A percentile compares a stretch with the other conserved stretches of the same genome.
Evolutionary conservation across 2,888 invertebrate genomes (phyloP).

Genomic region (Drosophila cognata): DNA sequence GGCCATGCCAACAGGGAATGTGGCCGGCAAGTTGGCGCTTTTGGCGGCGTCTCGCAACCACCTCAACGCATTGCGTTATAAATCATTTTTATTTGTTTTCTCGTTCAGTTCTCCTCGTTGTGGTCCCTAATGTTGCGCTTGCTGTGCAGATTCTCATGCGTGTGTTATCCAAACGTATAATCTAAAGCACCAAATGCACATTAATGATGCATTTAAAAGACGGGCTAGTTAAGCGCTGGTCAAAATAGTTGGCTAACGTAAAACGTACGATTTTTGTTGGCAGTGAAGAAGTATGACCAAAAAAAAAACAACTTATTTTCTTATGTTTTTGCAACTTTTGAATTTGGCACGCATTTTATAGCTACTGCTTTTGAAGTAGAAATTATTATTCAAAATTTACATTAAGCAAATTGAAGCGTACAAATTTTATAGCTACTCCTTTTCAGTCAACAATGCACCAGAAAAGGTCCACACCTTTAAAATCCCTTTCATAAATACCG

Average conservation of each 20-base stretch:
- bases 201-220: conserved; percentile 70
- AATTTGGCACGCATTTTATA: neutral
- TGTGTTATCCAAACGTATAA: conserved; percentile 65
- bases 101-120: conserved; percentile 1
- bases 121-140: conserved; percentile 58
- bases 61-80: conserved; percentile 76
- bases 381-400: neutral
- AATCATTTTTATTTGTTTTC: conserved; percentile 78
- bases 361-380: neutral
- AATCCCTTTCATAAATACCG: neutral
- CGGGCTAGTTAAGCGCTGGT: conserved; percentile 36
- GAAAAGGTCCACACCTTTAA: neutral
- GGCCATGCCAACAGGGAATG: conserved; percentile 54
- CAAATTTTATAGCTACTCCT: neutral
- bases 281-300: neutral
- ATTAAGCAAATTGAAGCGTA: neutral
- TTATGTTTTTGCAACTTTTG: neutral
- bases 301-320: neutral
- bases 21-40: conserved; percentile 64
- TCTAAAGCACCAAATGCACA: conserved; percentile 74
- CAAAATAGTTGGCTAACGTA: conserved; percentile 28
- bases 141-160: conserved; percentile 60
- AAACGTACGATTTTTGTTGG: neutral
- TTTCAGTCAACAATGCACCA: neutral
- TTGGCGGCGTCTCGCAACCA: conserved; percentile 74